Percentiles rank a stretch among this genome's conserved stretches.
phyloP scores from a whole-genome alignment of 2,113 vertebrate genomes.

The Myiagra hebetior region DNA sequence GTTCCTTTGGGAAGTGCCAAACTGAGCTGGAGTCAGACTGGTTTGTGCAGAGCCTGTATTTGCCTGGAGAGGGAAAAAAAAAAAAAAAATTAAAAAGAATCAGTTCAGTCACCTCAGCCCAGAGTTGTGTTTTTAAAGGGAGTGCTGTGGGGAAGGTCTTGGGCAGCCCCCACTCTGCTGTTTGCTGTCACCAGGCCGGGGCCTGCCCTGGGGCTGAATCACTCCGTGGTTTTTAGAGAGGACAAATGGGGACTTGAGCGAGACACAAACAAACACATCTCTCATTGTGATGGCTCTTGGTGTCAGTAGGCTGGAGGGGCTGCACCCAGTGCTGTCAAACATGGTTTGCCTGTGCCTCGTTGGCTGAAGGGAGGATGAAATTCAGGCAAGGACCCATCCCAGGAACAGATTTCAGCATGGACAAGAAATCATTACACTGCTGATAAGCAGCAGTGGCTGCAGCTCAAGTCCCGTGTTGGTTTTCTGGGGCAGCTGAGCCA shows the following conservation, averaged over 20 bases:
- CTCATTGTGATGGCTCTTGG: not conserved
- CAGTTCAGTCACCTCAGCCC: not conserved
- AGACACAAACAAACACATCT: not conserved
- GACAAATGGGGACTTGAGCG: rapidly evolving
- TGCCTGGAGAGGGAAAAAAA: not conserved
- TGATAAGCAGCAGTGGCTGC: not conserved
- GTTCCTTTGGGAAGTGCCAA: not conserved
- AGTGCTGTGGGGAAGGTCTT: not conserved
- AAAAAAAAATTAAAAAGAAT: not conserved
- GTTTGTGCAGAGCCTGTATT: constrained; percentile 21
- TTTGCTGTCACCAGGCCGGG: not conserved
- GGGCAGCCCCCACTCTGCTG: not conserved
- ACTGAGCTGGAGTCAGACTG: not conserved
- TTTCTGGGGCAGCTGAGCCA: not conserved
- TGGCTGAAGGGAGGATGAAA: not conserved
- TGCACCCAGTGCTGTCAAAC: rapidly evolving
- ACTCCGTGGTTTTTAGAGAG: not conserved
- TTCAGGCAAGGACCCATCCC: not conserved
- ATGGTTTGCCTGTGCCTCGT: rapidly evolving
- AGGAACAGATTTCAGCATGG: not conserved
- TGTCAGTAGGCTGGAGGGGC: not conserved
- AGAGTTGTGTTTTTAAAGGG: not conserved
- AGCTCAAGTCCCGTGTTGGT: not conserved
- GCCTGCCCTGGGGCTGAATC: not conserved
- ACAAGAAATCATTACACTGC: rapidly evolving